Percentiles rank a stretch among this genome's conserved stretches.
Evolutionary conservation across 2,113 vertebrate genomes (phyloP).

Genomic region (Oryctolagus cuniculus): mOryCun1.1 NC_091434.1:73092001-73092500

Average conservation of each 20-base stretch:
- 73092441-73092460: neutral
- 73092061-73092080: constrained; percentile 45
- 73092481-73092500: neutral
- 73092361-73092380: neutral
- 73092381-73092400: neutral
- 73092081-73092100: constrained; percentile 51
- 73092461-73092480: neutral
- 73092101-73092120: constrained; percentile 58
- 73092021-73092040: constrained; percentile 55
- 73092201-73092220: neutral
- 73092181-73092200: constrained; percentile 38
- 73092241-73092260: neutral
- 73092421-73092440: neutral
- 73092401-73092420: neutral
- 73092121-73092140: constrained; percentile 57
- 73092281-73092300: constrained; percentile 1
- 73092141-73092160: neutral
- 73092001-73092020: constrained; percentile 55
- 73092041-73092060: constrained; percentile 64
- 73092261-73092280: neutral
- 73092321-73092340: neutral
- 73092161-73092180: constrained; percentile 55
- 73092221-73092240: neutral
- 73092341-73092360: neutral
- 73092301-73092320: neutral